A percentile compares a stretch with the other conserved stretches of the same genome.
Conservation (phyloP, 2,113 vertebrate species). For the Oreochromis aureus region DNA sequence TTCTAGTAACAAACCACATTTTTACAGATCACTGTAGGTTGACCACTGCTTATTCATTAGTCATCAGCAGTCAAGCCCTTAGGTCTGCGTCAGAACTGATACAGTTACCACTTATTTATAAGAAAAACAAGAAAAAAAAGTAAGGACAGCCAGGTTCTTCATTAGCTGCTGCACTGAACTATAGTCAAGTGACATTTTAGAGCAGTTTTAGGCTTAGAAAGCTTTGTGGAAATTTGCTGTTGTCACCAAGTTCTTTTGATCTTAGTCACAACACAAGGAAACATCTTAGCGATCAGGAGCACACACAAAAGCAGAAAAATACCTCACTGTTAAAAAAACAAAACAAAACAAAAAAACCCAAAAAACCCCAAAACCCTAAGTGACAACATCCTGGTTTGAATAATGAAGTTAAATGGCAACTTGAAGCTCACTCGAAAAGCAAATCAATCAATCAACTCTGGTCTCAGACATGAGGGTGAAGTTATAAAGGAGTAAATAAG, state of each 20-base stretch:
- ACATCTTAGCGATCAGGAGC: neutral
- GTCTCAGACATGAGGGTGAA: neutral
- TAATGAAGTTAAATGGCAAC: neutral
- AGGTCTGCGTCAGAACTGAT: neutral
- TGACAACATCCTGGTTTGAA: neutral
- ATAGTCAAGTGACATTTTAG: neutral
- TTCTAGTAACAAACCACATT: neutral
- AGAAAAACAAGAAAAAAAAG: neutral
- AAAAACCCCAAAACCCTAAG: neutral
- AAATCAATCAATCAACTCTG: neutral
- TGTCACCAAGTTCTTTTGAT: neutral
- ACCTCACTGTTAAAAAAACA: neutral
- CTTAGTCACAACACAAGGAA: neutral
- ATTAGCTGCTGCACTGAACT: neutral
- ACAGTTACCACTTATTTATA: neutral
- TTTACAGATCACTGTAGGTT: neutral
- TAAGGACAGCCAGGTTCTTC: neutral
- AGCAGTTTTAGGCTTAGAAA: neutral
- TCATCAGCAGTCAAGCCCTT: neutral
- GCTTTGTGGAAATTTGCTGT: neutral
- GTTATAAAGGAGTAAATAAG: neutral
- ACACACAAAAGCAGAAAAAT: rapidly evolving
- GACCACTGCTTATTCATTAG: neutral
- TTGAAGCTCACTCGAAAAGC: rapidly evolving
- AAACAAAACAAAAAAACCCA: rapidly evolving